A percentile compares a stretch with the other conserved stretches of the same genome.
phyloP scores from a whole-genome alignment of 2,113 vertebrate genomes.

The Reinhardtius hippoglossoides region DNA sequence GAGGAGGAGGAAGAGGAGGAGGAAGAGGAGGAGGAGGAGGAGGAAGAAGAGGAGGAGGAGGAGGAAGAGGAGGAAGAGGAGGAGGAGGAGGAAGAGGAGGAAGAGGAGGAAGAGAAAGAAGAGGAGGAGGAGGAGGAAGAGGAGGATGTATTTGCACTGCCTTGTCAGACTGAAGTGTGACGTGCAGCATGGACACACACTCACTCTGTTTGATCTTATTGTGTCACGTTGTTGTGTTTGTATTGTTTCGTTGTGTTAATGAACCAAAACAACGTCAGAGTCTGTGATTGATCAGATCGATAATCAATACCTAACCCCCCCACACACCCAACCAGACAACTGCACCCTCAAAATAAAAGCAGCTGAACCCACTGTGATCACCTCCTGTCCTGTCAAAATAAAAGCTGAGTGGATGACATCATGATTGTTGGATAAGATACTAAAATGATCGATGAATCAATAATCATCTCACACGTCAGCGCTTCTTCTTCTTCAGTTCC shows the following conservation, averaged over 20 bases:
- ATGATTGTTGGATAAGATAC: too few relatives aligned
- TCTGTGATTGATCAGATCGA: not conserved
- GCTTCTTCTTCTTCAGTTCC: too few relatives aligned
- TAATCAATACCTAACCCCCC: not conserved
- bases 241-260: slow-evolving; percentile 13
- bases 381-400: too few relatives aligned
- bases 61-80: slow-evolving; percentile 27
- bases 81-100: not conserved
- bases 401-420: too few relatives aligned
- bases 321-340: not conserved
- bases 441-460: too few relatives aligned
- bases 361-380: too few relatives aligned
- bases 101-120: too few relatives aligned
- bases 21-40: slow-evolving; percentile 42
- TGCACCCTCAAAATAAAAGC: not conserved
- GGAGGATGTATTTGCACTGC: slow-evolving; percentile 59
- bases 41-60: too few relatives aligned
- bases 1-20: slow-evolving; percentile 3
- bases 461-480: too few relatives aligned
- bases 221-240: slow-evolving; percentile 32
- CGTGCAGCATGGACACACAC: slow-evolving; percentile 23
- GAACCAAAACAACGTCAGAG: not conserved
- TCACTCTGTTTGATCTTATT: slow-evolving; percentile 13
- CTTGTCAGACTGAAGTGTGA: slow-evolving; percentile 25
- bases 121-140: slow-evolving; percentile 45